A percentile compares a stretch with the other conserved stretches of the same genome.
Evolutionary conservation across 2,797 vertebrate genomes (phyloP).

Genomic region (Poliocrania exsul): DNA sequence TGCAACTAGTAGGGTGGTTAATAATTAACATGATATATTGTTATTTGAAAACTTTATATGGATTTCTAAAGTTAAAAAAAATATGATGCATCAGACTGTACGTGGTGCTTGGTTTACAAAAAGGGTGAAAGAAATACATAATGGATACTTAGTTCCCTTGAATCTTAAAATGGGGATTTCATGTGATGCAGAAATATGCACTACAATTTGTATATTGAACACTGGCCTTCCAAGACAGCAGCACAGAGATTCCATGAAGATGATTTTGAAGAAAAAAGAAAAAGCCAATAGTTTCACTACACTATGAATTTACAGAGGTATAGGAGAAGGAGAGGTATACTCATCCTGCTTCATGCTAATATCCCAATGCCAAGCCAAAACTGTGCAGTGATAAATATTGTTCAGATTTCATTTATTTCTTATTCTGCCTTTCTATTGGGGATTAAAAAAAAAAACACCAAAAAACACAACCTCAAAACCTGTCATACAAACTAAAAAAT

Average conservation of each 20-base stretch:
- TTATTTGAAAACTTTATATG: background rate
- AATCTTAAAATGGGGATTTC: background rate
- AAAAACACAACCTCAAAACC: background rate
- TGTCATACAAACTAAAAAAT: background rate
- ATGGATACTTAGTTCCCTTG: background rate
- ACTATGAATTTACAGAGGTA: background rate
- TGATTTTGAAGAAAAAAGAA: background rate
- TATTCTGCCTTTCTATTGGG: background rate
- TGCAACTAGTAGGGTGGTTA: background rate
- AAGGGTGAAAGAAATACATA: background rate
- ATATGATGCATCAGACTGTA: background rate
- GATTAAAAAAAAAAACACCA: background rate
- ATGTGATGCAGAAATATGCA: background rate
- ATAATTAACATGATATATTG: background rate
- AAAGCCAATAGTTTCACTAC: background rate
- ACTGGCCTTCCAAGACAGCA: background rate
- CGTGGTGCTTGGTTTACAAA: background rate
- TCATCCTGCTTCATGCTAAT: background rate
- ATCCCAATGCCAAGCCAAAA: background rate
- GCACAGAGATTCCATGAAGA: background rate
- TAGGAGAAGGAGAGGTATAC: background rate
- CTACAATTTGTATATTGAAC: background rate
- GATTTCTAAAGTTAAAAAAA: background rate
- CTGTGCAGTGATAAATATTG: background rate
- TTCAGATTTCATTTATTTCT: background rate